Evolutionary conservation across 1,140 invertebrate species (phyloP), one percentile per base, ranked within the genome.

Genomic region (Drosophila parvula): DNA sequence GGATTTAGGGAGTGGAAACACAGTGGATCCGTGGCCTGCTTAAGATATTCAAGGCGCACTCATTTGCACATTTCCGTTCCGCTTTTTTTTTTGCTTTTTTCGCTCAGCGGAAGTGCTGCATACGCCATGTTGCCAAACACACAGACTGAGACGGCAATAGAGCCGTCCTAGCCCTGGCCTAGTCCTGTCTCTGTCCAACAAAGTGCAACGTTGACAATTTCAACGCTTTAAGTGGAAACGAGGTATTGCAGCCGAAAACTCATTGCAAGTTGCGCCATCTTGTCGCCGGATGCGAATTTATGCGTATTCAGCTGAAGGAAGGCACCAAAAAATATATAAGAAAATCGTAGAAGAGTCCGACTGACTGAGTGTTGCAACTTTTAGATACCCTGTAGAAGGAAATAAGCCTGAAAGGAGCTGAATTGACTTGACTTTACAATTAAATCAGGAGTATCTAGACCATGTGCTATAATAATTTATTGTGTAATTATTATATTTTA

Each of bases 201-300:
- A 75, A 81, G 69, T 85, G 81, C 79, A 79, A 18, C 83, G 79
- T 76, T 82, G 74, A 80, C 80, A 79, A 73, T 84, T 83, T 82
- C 48, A 58, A 10, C 43, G 69, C 60, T 77, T 76, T 69, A 73
- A 78, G 69, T 79, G 68, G 3, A 59, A 68, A 51, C 56, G 79
- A 78, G 80, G 80, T 83, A 82, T 40, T 38, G 44, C 65, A 53
- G 44, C 32, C 53, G 53, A 45, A 45, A 45, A 60, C 55, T 50
- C 70, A 62, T 63, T 79, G 41, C 40, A 74, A 63, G 61, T 18
- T 71, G 69, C 81, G 75, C 78, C 82, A 85, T 75, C 78, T 86
- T 85, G 82, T 86, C 82, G 82, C 82, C 82, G 82, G 82, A 85
- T 85, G 82, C 74, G 82, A 85, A 85, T 85, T 85, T 85, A 85